phyloP scores from a whole-genome alignment of 2,113 vertebrate species.

The Ictalurus furcatus region DNA sequence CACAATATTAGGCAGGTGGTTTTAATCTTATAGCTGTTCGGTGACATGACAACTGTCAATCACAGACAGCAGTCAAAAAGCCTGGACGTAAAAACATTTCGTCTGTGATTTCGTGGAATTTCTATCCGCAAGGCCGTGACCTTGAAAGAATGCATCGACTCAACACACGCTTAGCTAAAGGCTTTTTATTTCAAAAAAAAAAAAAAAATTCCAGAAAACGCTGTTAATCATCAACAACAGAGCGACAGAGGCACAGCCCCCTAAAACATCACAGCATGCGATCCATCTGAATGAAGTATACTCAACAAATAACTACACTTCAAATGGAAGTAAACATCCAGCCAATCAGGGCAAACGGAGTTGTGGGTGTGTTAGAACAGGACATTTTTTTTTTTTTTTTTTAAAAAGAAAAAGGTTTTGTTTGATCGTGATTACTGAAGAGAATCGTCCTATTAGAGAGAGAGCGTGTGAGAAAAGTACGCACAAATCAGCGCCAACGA shows the following conservation, averaged over 20 bases:
- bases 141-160: neutral
- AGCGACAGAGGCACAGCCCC: constrained; percentile 14
- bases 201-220: constrained; percentile 2
- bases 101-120: neutral
- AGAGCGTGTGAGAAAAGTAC: neutral
- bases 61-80: too few relatives aligned
- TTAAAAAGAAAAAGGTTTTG: neutral
- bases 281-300: neutral
- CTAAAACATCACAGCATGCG: neutral
- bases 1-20: too few relatives aligned
- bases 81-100: neutral
- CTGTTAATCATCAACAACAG: constrained; percentile 6
- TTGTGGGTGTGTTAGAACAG: neutral
- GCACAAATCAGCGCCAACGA: neutral
- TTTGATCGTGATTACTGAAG: neutral
- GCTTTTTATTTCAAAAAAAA: constrained; percentile 7
- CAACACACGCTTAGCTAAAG: neutral
- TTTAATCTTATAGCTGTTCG: too few relatives aligned
- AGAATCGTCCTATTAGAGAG: neutral
- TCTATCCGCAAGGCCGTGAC: neutral
- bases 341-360: neutral
- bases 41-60: neutral
- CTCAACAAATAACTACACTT: neutral
- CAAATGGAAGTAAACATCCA: neutral
- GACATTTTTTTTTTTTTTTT: too few relatives aligned